phyloP scores from a whole-genome alignment of 2,888 invertebrate species.

The Ochlodes sylvanus region DNA sequence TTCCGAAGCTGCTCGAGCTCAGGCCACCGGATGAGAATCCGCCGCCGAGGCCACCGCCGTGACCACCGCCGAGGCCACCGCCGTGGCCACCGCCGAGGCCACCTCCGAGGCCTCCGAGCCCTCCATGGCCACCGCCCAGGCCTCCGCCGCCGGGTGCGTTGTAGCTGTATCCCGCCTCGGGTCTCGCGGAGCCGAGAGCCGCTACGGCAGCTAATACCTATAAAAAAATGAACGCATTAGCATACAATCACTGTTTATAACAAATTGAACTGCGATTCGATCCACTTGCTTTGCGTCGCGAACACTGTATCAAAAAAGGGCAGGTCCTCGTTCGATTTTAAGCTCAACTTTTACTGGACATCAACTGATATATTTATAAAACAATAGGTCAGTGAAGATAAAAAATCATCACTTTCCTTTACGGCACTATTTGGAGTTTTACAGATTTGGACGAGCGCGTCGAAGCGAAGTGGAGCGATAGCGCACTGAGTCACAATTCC shows the following conservation, averaged over 20 bases:
- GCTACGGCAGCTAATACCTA: slow-evolving; percentile 84
- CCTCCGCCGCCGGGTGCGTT: slow-evolving; percentile 77
- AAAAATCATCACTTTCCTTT: slow-evolving; percentile 5
- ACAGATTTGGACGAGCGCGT: slow-evolving; percentile 7
- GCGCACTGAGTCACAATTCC: slow-evolving; percentile 67
- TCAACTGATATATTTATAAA: background rate
- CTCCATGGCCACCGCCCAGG: slow-evolving; percentile 50
- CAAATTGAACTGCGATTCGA: slow-evolving; percentile 13
- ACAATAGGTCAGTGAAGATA: background rate
- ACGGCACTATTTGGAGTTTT: slow-evolving; percentile 13
- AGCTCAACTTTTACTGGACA: background rate
- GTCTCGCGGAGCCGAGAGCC: slow-evolving; percentile 84
- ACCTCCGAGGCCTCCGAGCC: slow-evolving; percentile 60
- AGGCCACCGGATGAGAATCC: slow-evolving; percentile 55
- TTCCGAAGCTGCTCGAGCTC: slow-evolving; percentile 61
- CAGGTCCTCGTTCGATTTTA: background rate
- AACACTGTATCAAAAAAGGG: background rate
- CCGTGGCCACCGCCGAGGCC: slow-evolving; percentile 53
- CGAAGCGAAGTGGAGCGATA: slow-evolving; percentile 48
- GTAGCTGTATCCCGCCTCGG: slow-evolving; percentile 87
- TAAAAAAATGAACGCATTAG: slow-evolving; percentile 51
- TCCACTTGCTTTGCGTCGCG: slow-evolving; percentile 14
- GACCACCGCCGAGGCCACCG: slow-evolving; percentile 54
- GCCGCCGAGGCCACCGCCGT: slow-evolving; percentile 54
- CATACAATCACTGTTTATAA: slow-evolving; percentile 28